Evolutionary conservation across 2,797 vertebrate genomes (phyloP).

Genomic region (Enteromius thamalakanensis): DNA sequence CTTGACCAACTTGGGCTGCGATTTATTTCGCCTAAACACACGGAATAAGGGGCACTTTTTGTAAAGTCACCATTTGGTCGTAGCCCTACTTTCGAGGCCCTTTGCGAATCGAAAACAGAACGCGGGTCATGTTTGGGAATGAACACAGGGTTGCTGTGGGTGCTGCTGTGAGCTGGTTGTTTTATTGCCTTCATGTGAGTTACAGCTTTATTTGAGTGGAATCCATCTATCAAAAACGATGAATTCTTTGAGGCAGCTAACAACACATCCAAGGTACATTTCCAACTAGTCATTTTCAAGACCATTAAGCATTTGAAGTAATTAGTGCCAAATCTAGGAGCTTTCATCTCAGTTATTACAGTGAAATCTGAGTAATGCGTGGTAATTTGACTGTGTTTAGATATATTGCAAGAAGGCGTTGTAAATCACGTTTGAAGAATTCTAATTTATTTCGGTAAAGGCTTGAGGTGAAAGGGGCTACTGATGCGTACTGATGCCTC

Average conservation of each 20-base stretch:
- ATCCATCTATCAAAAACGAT: conserved; percentile 85
- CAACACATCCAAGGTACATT: conserved; percentile 91
- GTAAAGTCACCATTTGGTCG: conserved; percentile 32
- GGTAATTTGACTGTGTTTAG: conserved; percentile 90
- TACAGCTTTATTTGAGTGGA: conserved; percentile 48
- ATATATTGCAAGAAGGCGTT: conserved; percentile 85
- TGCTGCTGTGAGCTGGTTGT: conserved; percentile 7
- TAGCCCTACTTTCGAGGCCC: conserved; percentile 11
- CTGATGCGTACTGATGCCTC: conserved; percentile 71
- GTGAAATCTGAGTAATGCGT: conserved; percentile 89
- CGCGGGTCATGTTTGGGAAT: neutral
- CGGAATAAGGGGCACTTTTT: conserved; percentile 18
- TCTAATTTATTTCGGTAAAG: conserved; percentile 67
- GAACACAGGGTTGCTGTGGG: conserved; percentile 1
- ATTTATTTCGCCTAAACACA: neutral
- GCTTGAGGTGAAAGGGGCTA: conserved; percentile 62
- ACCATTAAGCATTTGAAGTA: conserved; percentile 89
- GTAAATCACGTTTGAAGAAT: conserved; percentile 82
- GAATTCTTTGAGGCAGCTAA: conserved; percentile 88
- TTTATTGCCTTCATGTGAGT: conserved; percentile 10
- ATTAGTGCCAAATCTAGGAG: conserved; percentile 82
- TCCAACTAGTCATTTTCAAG: conserved; percentile 91
- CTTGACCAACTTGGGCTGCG: neutral
- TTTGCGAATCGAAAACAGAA: conserved; percentile 9
- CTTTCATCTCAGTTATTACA: conserved; percentile 75